Base-by-base conservation (phyloP, 1,140 invertebrate species). In the Aphelenchoides fujianensis region DNA sequence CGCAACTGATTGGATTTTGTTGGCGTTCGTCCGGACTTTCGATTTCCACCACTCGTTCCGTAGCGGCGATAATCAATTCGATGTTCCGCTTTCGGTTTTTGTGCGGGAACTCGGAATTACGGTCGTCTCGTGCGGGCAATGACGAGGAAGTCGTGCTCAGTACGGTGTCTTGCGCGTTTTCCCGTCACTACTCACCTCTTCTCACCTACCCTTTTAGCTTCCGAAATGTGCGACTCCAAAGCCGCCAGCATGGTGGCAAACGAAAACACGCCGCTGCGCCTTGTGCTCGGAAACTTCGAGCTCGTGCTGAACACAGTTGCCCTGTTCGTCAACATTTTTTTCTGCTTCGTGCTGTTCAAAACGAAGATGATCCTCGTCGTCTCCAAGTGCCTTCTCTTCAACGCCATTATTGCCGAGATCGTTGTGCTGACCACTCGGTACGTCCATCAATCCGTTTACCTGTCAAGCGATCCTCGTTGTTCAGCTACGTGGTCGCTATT, bases 161-260 rank as follows among this genome's bases (percentile, higher is more conserved):
- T n/a, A n/a, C n/a, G n/a, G n/a, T n/a, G n/a, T n/a, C n/a, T n/a
- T n/a, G n/a, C n/a, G n/a, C n/a, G n/a, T n/a, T n/a, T n/a, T n/a
- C n/a, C n/a, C n/a, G n/a, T n/a, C n/a, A n/a, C n/a, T n/a, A n/a
- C n/a, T n/a, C n/a, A n/a, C n/a, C n/a, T n/a, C n/a, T n/a, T n/a
- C n/a, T n/a, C n/a, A n/a, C n/a, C n/a, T n/a, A n/a, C n/a, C n/a
- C 41, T 48, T 48, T 48, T 48, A 48, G 41, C 23, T 48, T 48
- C 41, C 23, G 41, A 48, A 23, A 48, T 48, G 41, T 48, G 41
- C 41, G 23, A 48, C 23, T 16, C 12, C 12, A 48, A 12, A 23
- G 41, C 12, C 41, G 41, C 41, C 12, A 23, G 12, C 23, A 16
- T 48, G 41, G 23, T 48, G 12, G 12, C 41, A 23, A 48, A 48